A percentile compares a stretch with the other conserved stretches of the same genome.
Conservation (phyloP, 2,888 invertebrate genomes). For the Eupithecia subfuscata region DNA sequence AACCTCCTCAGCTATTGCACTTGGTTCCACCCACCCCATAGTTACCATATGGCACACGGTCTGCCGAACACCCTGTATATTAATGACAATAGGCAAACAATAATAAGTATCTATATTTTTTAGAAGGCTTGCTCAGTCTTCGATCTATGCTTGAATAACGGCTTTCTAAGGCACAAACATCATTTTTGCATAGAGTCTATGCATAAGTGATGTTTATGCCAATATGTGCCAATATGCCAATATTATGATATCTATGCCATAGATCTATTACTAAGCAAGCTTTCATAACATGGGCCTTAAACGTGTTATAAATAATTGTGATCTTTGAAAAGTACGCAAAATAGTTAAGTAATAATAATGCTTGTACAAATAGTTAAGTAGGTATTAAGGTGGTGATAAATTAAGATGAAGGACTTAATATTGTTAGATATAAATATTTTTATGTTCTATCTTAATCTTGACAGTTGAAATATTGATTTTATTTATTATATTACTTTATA, state of each 20-base stretch:
- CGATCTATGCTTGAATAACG: neutral
- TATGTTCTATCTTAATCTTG: neutral
- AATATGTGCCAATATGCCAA: no score
- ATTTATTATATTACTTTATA: neutral
- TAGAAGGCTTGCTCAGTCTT: neutral
- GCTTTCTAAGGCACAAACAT: neutral
- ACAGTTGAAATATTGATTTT: neutral
- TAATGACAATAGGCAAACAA: neutral
- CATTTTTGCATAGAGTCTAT: no score
- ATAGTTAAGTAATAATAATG: neutral
- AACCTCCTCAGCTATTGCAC: no score
- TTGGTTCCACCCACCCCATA: no score
- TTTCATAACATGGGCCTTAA: neutral
- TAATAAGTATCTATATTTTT: neutral
- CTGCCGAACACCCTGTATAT: no score
- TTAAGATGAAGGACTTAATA: neutral
- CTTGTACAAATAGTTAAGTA: constrained; percentile 2
- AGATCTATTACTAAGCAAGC: neutral
- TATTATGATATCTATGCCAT: no score
- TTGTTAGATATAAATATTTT: neutral
- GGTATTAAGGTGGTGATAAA: neutral
- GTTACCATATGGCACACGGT: no score
- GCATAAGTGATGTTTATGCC: no score
- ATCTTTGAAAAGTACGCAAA: neutral
- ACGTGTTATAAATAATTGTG: neutral